Base-by-base conservation (phyloP, 1,140 invertebrate species). In the Drosophila sucinea region DNA sequence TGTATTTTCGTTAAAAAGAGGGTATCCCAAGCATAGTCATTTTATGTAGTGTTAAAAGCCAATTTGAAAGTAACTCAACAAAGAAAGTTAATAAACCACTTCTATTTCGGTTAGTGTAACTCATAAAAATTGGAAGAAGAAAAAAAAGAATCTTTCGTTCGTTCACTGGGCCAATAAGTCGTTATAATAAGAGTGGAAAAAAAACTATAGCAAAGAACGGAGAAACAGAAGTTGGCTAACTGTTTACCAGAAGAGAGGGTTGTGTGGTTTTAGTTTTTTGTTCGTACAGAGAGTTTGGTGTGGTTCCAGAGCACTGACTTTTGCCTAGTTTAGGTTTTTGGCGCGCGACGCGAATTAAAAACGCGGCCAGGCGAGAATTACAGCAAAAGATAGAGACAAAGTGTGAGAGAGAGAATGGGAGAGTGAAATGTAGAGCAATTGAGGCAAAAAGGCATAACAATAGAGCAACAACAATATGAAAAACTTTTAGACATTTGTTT, bases 301-400 rank as follows among this genome's bases (percentile, higher is more conserved):
- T 60, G 75, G 75, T 86, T 86, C 82, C 83, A 87, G 71, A 79
- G 82, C 79, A 81, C 79, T 86, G 82, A 82, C 68, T 83, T 79
- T 73, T 76, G 67, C 68, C 67, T 71, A 82, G 76, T 79, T 83
- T 87, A 86, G 79, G 73, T 86, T 82, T 85, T 85, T 85, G 67
- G 82, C 82, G 82, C 82, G 82, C 80, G 73, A 68, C 69, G 78
- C 63, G 40, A 58, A 73, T 81, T 70, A 74, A 77, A 77, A 81
- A 81, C 64, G 69, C 79, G 78, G 78, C 79, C 73, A 82, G 64
- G 60, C 70, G 64, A 68, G 67, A 69, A 80, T 64, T 81, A 57
- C 66, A 62, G 73, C 67, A 10, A 40, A 8, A 47, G 41, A 71
- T 30, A 51, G 47, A 60, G 58, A 66, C 30, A n/a, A 5, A 41